These are phyloP conservation scores for Cryptocephalus moraei DNA, from an alignment of 2,888 invertebrate genomes.

Conservation along the genomic window DNA sequence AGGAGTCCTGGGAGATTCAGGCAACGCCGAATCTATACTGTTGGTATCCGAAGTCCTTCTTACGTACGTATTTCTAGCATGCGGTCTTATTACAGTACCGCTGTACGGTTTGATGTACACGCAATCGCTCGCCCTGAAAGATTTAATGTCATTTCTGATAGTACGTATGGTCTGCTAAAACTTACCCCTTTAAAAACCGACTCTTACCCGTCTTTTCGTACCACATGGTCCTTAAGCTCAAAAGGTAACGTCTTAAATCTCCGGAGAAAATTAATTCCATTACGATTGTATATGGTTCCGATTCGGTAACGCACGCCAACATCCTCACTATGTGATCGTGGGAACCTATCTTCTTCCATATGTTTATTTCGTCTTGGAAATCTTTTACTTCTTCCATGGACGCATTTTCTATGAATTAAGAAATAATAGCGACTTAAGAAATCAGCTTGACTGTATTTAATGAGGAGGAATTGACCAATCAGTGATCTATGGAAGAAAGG, in stretches of 20 bases:
- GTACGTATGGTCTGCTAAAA: slow-evolving; percentile 6
- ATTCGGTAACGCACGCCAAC: slow-evolving; percentile 61
- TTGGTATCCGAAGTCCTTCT: not conserved
- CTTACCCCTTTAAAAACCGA: slow-evolving; percentile 8
- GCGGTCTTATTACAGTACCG: no score
- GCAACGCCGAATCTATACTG: not conserved
- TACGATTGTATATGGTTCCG: slow-evolving; percentile 59
- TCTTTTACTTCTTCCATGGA: slow-evolving; percentile 53
- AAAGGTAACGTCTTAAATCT: slow-evolving; percentile 55
- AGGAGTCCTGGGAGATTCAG: not conserved
- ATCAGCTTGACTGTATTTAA: no score
- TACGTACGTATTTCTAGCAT: not conserved
- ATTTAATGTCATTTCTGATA: no score
- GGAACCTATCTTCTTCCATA: slow-evolving; percentile 67
- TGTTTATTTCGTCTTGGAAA: slow-evolving; percentile 65
- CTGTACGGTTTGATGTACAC: no score
- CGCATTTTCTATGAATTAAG: slow-evolving; percentile 36
- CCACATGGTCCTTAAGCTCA: slow-evolving; percentile 38
- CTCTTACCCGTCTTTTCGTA: slow-evolving; percentile 10
- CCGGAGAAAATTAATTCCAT: slow-evolving; percentile 73
- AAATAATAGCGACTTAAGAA: no score
- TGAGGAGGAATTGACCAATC: no score
- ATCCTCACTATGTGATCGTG: slow-evolving; percentile 68
- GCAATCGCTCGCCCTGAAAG: no score
- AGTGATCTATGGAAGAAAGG: no score